Evolutionary conservation across 1,140 invertebrate genomes (phyloP), one percentile per base, ranked within the genome.

Genomic region (Sarcophaga peregrina): DNA sequence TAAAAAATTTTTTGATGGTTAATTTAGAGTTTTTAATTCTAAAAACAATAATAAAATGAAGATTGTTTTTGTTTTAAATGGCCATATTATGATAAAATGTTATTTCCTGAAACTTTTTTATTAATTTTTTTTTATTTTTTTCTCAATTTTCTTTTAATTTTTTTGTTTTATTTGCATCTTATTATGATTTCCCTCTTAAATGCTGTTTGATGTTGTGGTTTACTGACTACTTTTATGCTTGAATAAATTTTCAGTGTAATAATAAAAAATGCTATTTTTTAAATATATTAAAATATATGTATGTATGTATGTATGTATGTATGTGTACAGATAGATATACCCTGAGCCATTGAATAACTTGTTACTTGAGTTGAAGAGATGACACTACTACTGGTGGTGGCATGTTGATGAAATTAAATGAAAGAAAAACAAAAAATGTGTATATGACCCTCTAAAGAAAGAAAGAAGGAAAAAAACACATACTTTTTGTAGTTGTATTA

Each of bases 381-480:
- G 17, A 68, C 17, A 68, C 17, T 68, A 68, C 62, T 20, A 20
- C n/a, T 20, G 62, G 62, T 68, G 62, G 54, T 58, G 54, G 54
- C 54, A 58, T 58, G 54, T 7, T 68, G 62, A 68, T 68, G 62
- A 20, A 20, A 68, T 20, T 7, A 68, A 58, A n/a, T 25, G n/a
- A 25, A 68, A 10, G 13, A 52, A 13, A 52, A 52, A 52, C 54
- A 58, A 68, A 58, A 68, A 68, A 68, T n/a, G 62, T 68, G 5
- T 20, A 68, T 68, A 68, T 68, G 62, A 68, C 62, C 62, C 62
- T 68, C 62, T 68, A 68, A 37, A 37, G 25, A 37, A 37, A 37
- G 25, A 37, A 37, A 37, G 25, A 37, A 37, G 25, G 25, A 37
- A 37, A 37, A 68, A 68, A 68, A 1, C 25, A 1, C 25, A 37